Base-by-base conservation (phyloP, 2,888 invertebrate species). In the Notodonta ziczac region DNA sequence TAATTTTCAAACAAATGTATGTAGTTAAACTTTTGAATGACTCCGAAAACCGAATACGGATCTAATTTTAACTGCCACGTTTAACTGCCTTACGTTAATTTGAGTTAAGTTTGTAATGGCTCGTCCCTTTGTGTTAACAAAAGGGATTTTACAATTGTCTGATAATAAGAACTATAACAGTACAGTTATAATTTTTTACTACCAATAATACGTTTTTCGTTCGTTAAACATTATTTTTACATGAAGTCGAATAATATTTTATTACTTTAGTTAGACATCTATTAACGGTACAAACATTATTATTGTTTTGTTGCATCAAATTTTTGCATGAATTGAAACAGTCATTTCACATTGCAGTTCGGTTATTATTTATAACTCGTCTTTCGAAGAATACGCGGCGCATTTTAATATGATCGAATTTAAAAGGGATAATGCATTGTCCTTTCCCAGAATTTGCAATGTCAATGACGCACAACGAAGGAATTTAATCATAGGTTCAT, bases 391-490 rank as follows among this genome's bases (percentile, higher is more conserved):
- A 56, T 59, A 65, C 42, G 54, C 58, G 59, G 63, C 64, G 58
- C 60, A 63, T 65, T 63, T 67, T 63, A 67, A 66, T 62, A 66
- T 55, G 59, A 61, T 62, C 66, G 63, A 66, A 70, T 70, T 74
- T 62, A 65, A 70, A 70, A 66, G 57, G 65, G 63, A 67, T 57
- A 51, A 42, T 53, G 60, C 66, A 56, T 57, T 63, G 68, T 64
- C 58, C 67, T 60, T 74, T 76, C 64, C 65, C 48, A 66, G 70
- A 77, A 78, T 73, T 67, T 65, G 69, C 67, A 73, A 73, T 80
- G 78, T 81, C 73, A 73, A 70, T 77, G 76, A 64, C 76, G 61
- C 58, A 65, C 66, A 72, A 70, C 70, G 67, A 60, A 72, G 65
- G 73, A 77, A 80, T 80, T 77, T 76, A 74, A 35, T 35, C 35